Evolutionary conservation across 2,113 vertebrate genomes (phyloP).

Genomic region (Megalops atlanticus): DNA sequence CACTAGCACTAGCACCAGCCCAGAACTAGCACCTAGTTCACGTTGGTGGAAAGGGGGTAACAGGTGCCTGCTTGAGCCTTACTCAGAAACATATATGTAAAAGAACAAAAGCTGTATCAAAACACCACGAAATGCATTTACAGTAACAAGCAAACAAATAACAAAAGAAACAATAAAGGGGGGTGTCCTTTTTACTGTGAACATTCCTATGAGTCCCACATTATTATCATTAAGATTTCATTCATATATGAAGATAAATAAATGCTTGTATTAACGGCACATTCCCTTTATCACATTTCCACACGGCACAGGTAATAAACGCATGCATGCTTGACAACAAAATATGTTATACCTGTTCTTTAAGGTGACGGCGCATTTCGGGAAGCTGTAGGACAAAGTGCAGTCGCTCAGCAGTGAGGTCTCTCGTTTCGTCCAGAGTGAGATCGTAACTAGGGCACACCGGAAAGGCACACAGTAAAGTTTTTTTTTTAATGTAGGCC

Average conservation of each 20-base stretch:
- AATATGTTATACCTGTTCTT: constrained; percentile 57
- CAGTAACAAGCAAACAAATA: too few species aligned
- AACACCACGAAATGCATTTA: too few species aligned
- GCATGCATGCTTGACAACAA: constrained; percentile 38
- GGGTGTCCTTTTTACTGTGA: too few species aligned
- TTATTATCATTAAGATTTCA: too few species aligned
- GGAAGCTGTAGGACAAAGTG: constrained; percentile 52
- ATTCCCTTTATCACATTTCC: constrained; percentile 38
- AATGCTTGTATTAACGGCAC: neutral
- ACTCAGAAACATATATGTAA: too few species aligned
- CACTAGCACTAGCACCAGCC: too few species aligned
- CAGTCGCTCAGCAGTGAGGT: constrained; percentile 60
- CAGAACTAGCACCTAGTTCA: too few species aligned
- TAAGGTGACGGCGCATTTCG: constrained; percentile 48
- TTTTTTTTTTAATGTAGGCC: neutral
- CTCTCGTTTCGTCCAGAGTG: constrained; percentile 62
- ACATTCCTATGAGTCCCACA: too few species aligned
- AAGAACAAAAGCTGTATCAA: too few species aligned
- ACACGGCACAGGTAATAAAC: constrained; percentile 33
- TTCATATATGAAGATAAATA: neutral
- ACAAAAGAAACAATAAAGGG: too few species aligned
- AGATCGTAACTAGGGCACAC: constrained; percentile 56
- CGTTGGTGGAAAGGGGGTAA: too few species aligned
- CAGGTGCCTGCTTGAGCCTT: too few species aligned
- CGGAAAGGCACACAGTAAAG: neutral